These are phyloP conservation scores for Ianthella basta DNA, from an alignment of 37 sponge, comb jelly and placozoan species.

Conservation along the genomic window DNA sequence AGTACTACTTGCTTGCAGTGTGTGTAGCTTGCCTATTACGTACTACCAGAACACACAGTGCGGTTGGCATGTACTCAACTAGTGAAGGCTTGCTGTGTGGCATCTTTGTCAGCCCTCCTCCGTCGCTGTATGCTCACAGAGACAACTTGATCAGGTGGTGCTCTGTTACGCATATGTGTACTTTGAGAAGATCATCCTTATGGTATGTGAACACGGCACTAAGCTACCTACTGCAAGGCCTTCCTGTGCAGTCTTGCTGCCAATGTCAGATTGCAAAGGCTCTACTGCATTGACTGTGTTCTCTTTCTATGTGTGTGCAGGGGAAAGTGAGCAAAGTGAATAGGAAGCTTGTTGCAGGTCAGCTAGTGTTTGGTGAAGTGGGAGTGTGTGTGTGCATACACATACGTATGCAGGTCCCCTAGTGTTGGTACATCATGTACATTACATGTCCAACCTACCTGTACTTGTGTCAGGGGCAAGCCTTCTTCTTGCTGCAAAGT, in stretches of 20 bases:
- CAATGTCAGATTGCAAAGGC: no score
- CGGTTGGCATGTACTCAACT: no score
- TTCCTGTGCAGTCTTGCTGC: no score
- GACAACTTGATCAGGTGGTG: slow-evolving; percentile 52
- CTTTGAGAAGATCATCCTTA: slow-evolving; percentile 84
- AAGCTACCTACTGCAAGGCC: no score
- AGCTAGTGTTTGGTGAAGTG: slow-evolving; percentile 2
- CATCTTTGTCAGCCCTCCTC: no score
- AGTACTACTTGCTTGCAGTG: neutral
- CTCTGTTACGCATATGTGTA: slow-evolving; percentile 83
- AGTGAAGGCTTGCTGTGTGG: no score
- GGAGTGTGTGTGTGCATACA: slow-evolving; percentile 10
- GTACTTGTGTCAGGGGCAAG: slow-evolving; percentile 53
- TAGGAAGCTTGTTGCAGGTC: slow-evolving; percentile 72
- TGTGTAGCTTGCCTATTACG: neutral
- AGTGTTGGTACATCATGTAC: no score
- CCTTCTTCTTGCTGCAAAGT: slow-evolving; percentile 79
- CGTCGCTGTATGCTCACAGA: slow-evolving; percentile 16
- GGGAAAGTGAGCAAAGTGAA: slow-evolving; percentile 74
- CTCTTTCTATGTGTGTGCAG: slow-evolving; percentile 27
- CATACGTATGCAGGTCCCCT: no score
- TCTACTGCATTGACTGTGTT: neutral
- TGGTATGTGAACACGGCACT: slow-evolving; percentile 53
- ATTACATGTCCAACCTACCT: no score
- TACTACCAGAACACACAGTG: no score